Percentiles rank a stretch among this genome's conserved stretches.
Conservation (phyloP, 2,888 invertebrate genomes). For the Malacosoma neustria region DNA sequence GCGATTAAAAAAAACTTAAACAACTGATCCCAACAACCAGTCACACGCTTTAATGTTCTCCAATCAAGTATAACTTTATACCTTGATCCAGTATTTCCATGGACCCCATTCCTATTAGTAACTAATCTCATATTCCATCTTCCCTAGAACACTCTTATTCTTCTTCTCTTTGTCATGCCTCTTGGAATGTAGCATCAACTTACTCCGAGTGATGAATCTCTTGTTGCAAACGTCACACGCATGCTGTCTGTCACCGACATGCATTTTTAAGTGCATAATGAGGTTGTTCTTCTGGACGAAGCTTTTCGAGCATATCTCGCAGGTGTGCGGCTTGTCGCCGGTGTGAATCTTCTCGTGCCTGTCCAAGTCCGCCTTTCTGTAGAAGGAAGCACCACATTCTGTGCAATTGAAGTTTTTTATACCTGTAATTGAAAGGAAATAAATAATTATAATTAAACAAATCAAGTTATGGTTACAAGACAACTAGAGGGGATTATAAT, state of each 20-base stretch:
- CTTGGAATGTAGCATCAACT: slow-evolving; percentile 38
- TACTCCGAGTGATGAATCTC: slow-evolving; percentile 46
- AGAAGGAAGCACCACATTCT: slow-evolving; percentile 46
- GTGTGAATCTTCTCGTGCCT: slow-evolving; percentile 52
- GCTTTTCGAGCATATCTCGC: slow-evolving; percentile 49
- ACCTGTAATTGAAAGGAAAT: slow-evolving; percentile 16
- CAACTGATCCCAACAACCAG: not conserved
- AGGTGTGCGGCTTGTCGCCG: slow-evolving; percentile 47
- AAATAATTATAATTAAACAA: no score
- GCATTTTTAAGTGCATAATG: slow-evolving; percentile 55
- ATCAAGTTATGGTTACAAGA: no score
- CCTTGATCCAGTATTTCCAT: not conserved
- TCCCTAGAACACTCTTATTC: no score
- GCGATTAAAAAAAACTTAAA: not conserved
- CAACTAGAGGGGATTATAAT: no score
- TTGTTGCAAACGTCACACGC: slow-evolving; percentile 42
- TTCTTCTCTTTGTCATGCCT: slow-evolving; percentile 46
- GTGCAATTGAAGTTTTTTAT: slow-evolving; percentile 48
- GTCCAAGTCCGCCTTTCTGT: slow-evolving; percentile 53
- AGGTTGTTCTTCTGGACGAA: slow-evolving; percentile 58
- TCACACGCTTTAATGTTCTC: not conserved
- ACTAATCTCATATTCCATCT: slow-evolving; percentile 13
- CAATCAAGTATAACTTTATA: not conserved
- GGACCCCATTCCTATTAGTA: slow-evolving; percentile 5
- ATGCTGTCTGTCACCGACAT: slow-evolving; percentile 42